These are phyloP conservation scores for Sterna hirundo DNA, from an alignment of 2,113 vertebrate genomes.

Conservation along the genomic window DNA sequence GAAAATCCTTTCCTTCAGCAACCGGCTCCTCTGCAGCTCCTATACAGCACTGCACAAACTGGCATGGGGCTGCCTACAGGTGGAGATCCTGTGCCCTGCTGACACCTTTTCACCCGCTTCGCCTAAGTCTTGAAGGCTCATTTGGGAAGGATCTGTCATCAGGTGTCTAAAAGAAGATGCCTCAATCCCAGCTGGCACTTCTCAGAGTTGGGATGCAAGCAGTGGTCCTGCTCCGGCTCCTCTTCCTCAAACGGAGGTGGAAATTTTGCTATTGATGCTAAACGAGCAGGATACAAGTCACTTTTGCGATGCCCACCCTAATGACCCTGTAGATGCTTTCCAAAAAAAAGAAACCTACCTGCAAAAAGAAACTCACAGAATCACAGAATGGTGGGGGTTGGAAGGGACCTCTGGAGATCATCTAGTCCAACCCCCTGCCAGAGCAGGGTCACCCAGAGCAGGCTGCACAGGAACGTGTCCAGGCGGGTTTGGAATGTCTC, in stretches of 20 bases:
- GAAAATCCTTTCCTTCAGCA: not conserved
- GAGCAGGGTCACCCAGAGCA: too few species aligned
- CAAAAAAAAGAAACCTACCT: not conserved
- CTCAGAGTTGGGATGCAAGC: not conserved
- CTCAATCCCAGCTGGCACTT: not conserved
- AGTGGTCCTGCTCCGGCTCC: not conserved
- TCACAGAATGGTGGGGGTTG: too few species aligned
- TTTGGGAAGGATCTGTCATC: not conserved
- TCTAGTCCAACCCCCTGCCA: too few species aligned
- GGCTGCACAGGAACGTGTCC: too few species aligned
- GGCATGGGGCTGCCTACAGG: not conserved
- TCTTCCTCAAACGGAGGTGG: not conserved
- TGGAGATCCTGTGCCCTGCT: too few species aligned
- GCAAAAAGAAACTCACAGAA: not conserved
- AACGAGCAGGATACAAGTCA: not conserved
- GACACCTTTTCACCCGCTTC: not conserved
- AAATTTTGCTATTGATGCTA: not conserved
- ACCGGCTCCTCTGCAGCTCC: not conserved
- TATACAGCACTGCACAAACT: not conserved
- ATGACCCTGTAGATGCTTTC: not conserved
- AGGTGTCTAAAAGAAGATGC: not conserved
- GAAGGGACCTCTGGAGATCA: too few species aligned
- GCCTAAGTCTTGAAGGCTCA: not conserved
- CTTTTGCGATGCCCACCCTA: not conserved
- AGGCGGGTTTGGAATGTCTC: too few species aligned